Percentiles rank a stretch among this genome's conserved stretches.
phyloP scores from a whole-genome alignment of 2,888 invertebrate genomes.

The Temnothorax rugatulus region DNA sequence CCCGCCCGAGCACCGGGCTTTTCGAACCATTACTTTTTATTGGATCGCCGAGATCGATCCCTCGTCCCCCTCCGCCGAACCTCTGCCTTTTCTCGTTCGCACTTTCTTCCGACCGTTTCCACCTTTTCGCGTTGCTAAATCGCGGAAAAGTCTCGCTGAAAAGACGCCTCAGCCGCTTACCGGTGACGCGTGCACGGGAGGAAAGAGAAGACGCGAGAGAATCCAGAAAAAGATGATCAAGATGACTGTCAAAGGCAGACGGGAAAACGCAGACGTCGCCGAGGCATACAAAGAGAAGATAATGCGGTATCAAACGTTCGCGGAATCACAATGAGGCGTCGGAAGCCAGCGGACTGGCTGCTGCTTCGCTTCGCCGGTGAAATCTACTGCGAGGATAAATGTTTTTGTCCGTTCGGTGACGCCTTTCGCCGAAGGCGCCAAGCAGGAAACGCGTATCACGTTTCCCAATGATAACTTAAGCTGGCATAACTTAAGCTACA shows the following conservation, averaged over 20 bases:
- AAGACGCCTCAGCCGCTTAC: constrained; percentile 71
- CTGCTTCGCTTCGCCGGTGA: constrained; percentile 64
- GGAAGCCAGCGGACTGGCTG: constrained; percentile 60
- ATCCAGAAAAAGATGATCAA: constrained; percentile 68
- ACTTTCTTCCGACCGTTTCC: constrained; percentile 58
- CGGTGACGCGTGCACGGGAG: constrained; percentile 48
- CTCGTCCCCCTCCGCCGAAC: constrained; percentile 21
- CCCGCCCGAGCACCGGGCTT: constrained; percentile 80
- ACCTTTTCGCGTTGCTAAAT: constrained; percentile 60
- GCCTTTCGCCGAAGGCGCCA: background rate
- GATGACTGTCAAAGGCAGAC: constrained; percentile 62
- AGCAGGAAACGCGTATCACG: constrained; percentile 12
- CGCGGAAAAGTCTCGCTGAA: constrained; percentile 67
- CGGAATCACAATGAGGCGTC: constrained; percentile 54
- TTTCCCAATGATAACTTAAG: constrained; percentile 15
- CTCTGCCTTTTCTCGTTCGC: constrained; percentile 41
- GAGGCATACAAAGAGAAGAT: constrained; percentile 51
- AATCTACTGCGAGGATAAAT: constrained; percentile 52
- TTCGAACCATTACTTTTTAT: constrained; percentile 80
- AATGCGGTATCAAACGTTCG: constrained; percentile 54
- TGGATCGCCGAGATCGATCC: constrained; percentile 74
- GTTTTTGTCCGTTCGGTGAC: constrained; percentile 39
- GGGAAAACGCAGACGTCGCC: constrained; percentile 36
- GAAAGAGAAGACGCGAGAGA: constrained; percentile 37
- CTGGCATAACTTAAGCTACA: background rate